Conservation (phyloP, 1,140 invertebrate species). For the Sinonovacula constricta region DNA sequence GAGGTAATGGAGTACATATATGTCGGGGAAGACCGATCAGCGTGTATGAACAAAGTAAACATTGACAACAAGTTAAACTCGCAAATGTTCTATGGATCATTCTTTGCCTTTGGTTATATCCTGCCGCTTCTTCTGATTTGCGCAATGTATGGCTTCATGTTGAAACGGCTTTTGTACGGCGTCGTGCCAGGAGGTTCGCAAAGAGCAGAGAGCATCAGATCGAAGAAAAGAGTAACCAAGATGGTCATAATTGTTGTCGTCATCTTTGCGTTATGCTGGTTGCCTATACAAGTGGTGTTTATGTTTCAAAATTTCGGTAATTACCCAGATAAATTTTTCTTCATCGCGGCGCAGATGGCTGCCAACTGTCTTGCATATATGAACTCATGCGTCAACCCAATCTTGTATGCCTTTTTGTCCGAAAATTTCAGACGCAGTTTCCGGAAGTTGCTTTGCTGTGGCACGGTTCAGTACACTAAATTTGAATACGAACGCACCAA, state of each 20-base stretch:
- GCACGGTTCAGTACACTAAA: slow-evolving; percentile 49
- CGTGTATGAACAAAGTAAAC: slow-evolving; percentile 60
- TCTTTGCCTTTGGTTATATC: slow-evolving; percentile 80
- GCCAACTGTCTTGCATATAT: slow-evolving; percentile 96
- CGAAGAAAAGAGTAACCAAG: slow-evolving; percentile 93
- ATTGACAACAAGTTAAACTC: slow-evolving; percentile 5
- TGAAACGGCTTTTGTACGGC: slow-evolving; percentile 84
- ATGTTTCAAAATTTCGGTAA: slow-evolving; percentile 77
- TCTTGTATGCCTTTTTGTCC: slow-evolving; percentile 95
- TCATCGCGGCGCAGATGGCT: slow-evolving; percentile 88
- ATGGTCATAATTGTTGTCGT: slow-evolving; percentile 96
- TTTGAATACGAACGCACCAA: slow-evolving; percentile 74
- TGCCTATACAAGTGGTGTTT: slow-evolving; percentile 89
- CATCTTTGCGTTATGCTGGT: slow-evolving; percentile 97
- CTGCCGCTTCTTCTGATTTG: slow-evolving; percentile 85
- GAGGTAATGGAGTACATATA: slow-evolving; percentile 83
- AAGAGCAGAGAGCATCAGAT: slow-evolving; percentile 86
- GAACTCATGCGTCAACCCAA: slow-evolving; percentile 96
- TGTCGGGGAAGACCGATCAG: slow-evolving; percentile 78
- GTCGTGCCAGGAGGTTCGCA: slow-evolving; percentile 84
- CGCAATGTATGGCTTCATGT: slow-evolving; percentile 93
- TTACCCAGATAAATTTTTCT: slow-evolving; percentile 76
- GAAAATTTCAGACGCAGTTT: slow-evolving; percentile 93
- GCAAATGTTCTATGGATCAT: slow-evolving; percentile 75
- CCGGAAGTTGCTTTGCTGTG: slow-evolving; percentile 82